Conservation (phyloP, 1,140 invertebrate genomes). For the Hesperophylax magnus region DNA sequence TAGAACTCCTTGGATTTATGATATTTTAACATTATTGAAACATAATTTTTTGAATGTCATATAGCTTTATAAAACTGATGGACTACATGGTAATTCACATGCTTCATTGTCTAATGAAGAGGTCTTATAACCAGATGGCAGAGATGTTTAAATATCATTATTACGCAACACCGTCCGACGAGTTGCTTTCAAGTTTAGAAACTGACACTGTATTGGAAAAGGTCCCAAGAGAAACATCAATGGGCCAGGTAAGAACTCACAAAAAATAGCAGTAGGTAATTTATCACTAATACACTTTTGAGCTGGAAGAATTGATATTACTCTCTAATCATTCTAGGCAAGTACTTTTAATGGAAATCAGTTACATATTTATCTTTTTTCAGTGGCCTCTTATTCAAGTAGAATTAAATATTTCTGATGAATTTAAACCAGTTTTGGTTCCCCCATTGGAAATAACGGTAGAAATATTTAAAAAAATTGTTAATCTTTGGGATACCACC, state of each 20-base stretch:
- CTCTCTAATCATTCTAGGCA: too few relatives aligned
- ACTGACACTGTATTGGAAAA: conserved; percentile 15
- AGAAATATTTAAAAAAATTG: conserved; percentile 69
- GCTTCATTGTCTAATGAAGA: conserved; percentile 76
- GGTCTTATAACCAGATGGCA: conserved; percentile 76
- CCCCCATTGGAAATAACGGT: conserved; percentile 72
- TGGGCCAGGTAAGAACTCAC: conserved; percentile 11
- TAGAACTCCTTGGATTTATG: too few relatives aligned
- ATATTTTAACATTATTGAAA: too few relatives aligned
- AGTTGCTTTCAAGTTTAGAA: conserved; percentile 41
- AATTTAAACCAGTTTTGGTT: conserved; percentile 68
- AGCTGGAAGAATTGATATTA: too few relatives aligned
- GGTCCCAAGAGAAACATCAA: background rate
- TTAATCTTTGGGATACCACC: conserved; percentile 74
- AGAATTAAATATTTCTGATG: conserved; percentile 69
- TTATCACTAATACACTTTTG: too few relatives aligned
- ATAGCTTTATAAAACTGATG: conserved; percentile 81
- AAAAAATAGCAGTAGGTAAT: too few relatives aligned
- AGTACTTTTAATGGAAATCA: background rate
- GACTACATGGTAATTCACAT: conserved; percentile 83
- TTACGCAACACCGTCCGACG: conserved; percentile 58
- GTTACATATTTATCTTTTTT: conserved; percentile 51
- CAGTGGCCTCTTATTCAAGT: conserved; percentile 73
- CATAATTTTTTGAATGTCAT: background rate
- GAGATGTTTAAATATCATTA: conserved; percentile 72